Evolutionary conservation across 37 sponge, comb jelly and placozoan species (phyloP).

Genomic region (Chondrilla cf. caribensis): DNA sequence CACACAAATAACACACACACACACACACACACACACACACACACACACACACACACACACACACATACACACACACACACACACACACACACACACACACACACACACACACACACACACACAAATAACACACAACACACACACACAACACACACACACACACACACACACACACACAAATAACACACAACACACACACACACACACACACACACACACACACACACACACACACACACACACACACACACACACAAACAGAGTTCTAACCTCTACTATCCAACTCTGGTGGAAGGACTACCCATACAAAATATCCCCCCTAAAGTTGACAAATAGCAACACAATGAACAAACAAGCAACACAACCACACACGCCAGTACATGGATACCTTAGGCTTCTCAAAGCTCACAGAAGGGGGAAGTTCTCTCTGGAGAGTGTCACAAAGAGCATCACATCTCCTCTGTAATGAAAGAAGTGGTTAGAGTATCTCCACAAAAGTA

Average conservation of each 20-base stretch:
- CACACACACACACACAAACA: conserved; percentile 9
- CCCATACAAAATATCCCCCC: conserved; percentile 77
- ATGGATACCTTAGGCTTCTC: conserved; percentile 21
- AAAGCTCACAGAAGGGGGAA: conserved; percentile 24
- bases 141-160: conserved; percentile 9
- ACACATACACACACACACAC: no score
- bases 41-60: not conserved
- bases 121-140: conserved; percentile 1
- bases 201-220: not conserved
- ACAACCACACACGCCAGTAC: not conserved
- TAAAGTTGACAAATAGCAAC: not conserved
- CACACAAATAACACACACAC: no score
- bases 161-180: no score
- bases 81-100: not conserved
- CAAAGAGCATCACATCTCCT: conserved; percentile 36
- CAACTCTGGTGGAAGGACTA: conserved; percentile 47
- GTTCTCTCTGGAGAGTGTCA: conserved; percentile 3
- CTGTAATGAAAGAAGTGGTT: no score
- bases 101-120: not conserved
- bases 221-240: conserved; percentile 14
- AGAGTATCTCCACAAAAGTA: no score
- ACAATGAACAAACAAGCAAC: not conserved
- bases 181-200: not conserved
- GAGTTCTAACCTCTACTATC: conserved; percentile 33
- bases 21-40: no score